A percentile compares a stretch with the other conserved stretches of the same genome.
Evolutionary conservation across 2,797 vertebrate species (phyloP).

Genomic region (Limosa lapponica): DNA sequence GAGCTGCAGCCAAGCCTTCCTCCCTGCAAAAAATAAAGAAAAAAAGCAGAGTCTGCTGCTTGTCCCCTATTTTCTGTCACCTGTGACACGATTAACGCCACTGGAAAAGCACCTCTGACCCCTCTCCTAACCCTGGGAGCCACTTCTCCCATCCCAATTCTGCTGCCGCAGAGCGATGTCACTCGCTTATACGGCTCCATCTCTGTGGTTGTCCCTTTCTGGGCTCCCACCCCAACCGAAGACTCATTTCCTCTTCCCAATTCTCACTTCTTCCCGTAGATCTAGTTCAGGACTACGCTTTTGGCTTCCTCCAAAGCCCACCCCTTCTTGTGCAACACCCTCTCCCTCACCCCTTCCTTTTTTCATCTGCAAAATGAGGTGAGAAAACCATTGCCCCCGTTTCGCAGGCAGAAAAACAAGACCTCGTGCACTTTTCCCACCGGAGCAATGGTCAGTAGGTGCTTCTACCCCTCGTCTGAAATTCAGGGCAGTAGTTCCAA

Average conservation of each 20-base stretch:
- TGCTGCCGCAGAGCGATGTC: neutral
- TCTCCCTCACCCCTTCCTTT: neutral
- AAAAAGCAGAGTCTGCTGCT: neutral
- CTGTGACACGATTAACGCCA: rapidly evolving
- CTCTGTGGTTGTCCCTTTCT: neutral
- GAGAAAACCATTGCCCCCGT: neutral
- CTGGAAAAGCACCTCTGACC: neutral
- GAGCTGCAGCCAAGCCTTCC: neutral
- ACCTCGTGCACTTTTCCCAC: neutral
- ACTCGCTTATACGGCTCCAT: rapidly evolving
- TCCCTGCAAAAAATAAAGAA: neutral
- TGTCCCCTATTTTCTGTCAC: neutral
- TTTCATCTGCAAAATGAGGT: rapidly evolving
- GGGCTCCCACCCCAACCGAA: neutral
- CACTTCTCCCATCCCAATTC: neutral
- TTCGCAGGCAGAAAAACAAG: neutral
- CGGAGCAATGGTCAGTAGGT: rapidly evolving
- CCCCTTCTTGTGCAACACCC: neutral
- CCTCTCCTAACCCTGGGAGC: neutral
- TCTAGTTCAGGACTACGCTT: rapidly evolving
- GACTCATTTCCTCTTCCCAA: neutral
- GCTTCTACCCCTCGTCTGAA: neutral
- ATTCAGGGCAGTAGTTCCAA: neutral
- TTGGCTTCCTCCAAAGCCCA: neutral
- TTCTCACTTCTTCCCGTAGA: neutral